Evolutionary conservation across 2,888 invertebrate species (phyloP).

Genomic region (Drosophila nr. fundita): DNA sequence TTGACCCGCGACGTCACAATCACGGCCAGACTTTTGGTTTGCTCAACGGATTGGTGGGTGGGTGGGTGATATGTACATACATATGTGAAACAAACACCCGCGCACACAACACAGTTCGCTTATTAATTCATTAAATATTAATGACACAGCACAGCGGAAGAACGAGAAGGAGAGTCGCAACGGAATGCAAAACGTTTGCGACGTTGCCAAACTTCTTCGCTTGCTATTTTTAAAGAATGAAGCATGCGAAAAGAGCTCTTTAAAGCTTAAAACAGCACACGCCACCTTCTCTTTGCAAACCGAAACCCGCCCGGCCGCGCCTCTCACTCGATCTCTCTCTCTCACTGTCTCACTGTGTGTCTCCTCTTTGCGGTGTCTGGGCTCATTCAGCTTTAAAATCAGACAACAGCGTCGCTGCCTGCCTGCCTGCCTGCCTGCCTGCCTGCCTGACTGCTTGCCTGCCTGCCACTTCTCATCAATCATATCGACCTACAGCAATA

Average conservation of each 20-base stretch:
- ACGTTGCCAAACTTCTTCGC: constrained; percentile 62
- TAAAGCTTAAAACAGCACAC: constrained; percentile 38
- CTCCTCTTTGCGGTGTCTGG: constrained; percentile 17
- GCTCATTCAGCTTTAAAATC: constrained; percentile 55
- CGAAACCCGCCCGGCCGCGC: background rate
- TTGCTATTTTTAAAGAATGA: constrained; percentile 58
- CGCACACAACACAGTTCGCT: constrained; percentile 35
- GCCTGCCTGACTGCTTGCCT: constrained; percentile 4
- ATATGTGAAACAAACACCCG: constrained; percentile 37
- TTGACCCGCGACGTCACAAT: constrained; percentile 61
- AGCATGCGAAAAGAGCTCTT: constrained; percentile 38
- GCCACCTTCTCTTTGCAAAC: background rate
- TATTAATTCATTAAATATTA: constrained; percentile 76
- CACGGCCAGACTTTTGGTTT: constrained; percentile 9
- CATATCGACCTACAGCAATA: constrained; percentile 60
- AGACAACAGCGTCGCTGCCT: constrained; percentile 15
- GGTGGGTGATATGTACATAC: background rate
- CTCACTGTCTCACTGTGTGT: background rate
- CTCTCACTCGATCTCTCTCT: background rate
- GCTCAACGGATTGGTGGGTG: background rate
- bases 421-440: background rate
- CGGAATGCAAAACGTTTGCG: constrained; percentile 31
- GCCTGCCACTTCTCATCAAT: constrained; percentile 46
- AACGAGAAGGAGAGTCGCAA: background rate
- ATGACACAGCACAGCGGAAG: constrained; percentile 24